Evolutionary conservation across 2,888 invertebrate genomes (phyloP), one percentile per base, ranked within the genome.

Genomic region (Heliconius erato): DNA sequence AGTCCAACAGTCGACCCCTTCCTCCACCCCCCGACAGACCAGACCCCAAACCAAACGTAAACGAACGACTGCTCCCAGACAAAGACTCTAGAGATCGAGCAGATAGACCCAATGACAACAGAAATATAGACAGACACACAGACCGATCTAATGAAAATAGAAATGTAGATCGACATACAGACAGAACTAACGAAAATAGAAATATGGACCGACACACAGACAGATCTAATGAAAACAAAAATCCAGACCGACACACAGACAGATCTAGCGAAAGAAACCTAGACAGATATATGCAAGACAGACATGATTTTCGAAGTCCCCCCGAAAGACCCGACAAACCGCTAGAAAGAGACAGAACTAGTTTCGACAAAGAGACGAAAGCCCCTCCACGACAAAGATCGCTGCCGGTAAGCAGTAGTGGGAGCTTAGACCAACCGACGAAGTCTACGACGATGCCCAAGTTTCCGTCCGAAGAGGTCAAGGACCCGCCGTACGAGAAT

Each of bases 391-490:
- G 96, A 65, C 96, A 96, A 72, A 90, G 95, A 78, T 96, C 95
- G 3, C 85, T 95, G 82, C 95, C 95, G 0, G 90, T 95, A 1
- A 90, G 93, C 0, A 94, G 92, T 0, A 93, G 92, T 83, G 91
- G 92, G 0, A 91, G 91, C 77, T 86, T 92, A 0, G 94, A 95
- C 28, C 90, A 94, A 69, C 96, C 96, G 0, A 95, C 96, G 0
- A 97, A 97, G 80, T 97, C 97, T 0, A 96, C 93, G 6, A 97
- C 97, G 0, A 96, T 96, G 91, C 96, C 97, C 0, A 97, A 97
- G 85, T 96, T 97, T 79, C 96, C 96, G 0, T 94, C 94, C 0
- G 94, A 95, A 72, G 95, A 95, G 11, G 84, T 86, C 0, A 95
- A 93, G 82, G 95, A 95, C 68, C 93, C 95, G 1, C 94, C 95